phyloP scores from a whole-genome alignment of 92 coral and sea anemone genomes.

The Pocillopora grandis region DNA sequence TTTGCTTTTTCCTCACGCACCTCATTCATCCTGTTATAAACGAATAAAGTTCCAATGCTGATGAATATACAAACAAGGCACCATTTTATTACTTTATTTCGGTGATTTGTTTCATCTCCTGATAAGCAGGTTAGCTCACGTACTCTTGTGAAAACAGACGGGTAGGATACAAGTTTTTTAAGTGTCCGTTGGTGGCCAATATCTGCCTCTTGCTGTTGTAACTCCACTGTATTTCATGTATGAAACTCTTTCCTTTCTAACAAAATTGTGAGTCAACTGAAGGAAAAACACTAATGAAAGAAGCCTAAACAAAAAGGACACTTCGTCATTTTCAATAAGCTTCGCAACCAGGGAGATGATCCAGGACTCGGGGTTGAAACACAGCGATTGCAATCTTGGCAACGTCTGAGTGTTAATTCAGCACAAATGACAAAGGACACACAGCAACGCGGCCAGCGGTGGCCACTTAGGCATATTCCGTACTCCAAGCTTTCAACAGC shows the following conservation, averaged over 20 bases:
- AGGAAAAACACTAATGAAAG: slow-evolving; percentile 14
- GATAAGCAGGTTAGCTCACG: too few species aligned
- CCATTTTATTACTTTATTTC: too few species aligned
- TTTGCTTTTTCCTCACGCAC: too few species aligned
- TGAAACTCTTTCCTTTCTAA: background rate
- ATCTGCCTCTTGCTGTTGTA: too few species aligned
- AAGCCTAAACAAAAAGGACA: slow-evolving; percentile 62
- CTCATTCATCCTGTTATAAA: too few species aligned
- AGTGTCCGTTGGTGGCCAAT: too few species aligned
- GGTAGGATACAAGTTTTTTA: too few species aligned
- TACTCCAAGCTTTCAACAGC: slow-evolving; percentile 35
- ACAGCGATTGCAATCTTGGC: slow-evolving; percentile 53
- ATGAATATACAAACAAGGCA: too few species aligned
- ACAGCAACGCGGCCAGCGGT: slow-evolving; percentile 55
- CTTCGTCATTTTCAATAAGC: slow-evolving; percentile 4
- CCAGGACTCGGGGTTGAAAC: slow-evolving; percentile 31
- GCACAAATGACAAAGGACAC: slow-evolving; percentile 43
- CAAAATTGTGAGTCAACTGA: background rate
- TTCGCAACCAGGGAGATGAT: slow-evolving; percentile 36
- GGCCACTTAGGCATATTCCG: slow-evolving; percentile 53
- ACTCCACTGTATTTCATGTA: background rate
- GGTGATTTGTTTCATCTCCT: too few species aligned
- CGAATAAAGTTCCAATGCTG: too few species aligned
- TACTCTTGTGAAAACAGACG: too few species aligned
- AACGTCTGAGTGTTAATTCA: slow-evolving; percentile 37